phyloP scores from a whole-genome alignment of 2,888 invertebrate species.

The Thymelicus lineola region DNA sequence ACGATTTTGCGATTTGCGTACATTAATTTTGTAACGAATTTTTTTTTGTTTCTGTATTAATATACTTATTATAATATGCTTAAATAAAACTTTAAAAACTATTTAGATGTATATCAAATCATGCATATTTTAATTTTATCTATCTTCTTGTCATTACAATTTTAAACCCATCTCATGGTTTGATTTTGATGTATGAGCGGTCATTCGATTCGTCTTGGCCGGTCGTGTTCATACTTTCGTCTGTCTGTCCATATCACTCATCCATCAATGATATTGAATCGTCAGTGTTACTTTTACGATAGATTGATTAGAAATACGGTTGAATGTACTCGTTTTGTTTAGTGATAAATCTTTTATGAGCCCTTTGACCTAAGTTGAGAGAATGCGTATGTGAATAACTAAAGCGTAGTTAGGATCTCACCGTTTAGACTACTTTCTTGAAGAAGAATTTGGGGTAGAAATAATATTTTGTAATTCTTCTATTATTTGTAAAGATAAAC shows the following conservation, averaged over 20 bases:
- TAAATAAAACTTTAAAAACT: not conserved
- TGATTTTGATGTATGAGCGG: constrained; percentile 31
- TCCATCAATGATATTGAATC: constrained; percentile 23
- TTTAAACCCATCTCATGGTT: constrained; percentile 27
- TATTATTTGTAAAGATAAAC: no score
- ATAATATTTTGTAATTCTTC: no score
- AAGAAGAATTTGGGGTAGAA: no score
- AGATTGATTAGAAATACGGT: constrained; percentile 17
- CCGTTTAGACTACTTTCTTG: not conserved
- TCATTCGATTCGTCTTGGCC: constrained; percentile 23
- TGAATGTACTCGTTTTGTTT: constrained; percentile 3
- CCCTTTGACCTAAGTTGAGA: no score
- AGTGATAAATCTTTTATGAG: not conserved
- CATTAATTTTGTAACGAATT: no score
- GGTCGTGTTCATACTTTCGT: constrained; percentile 12
- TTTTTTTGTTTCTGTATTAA: no score
- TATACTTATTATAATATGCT: no score
- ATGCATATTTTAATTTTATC: constrained; percentile 6
- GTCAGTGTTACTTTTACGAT: constrained; percentile 22
- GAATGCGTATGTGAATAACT: not conserved
- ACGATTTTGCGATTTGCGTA: no score
- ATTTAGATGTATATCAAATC: not conserved
- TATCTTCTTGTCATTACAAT: constrained; percentile 20
- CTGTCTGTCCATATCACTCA: constrained; percentile 18
- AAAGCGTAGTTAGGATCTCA: not conserved